phyloP scores from a whole-genome alignment of 2,888 invertebrate genomes.

The Euproctis similis region DNA sequence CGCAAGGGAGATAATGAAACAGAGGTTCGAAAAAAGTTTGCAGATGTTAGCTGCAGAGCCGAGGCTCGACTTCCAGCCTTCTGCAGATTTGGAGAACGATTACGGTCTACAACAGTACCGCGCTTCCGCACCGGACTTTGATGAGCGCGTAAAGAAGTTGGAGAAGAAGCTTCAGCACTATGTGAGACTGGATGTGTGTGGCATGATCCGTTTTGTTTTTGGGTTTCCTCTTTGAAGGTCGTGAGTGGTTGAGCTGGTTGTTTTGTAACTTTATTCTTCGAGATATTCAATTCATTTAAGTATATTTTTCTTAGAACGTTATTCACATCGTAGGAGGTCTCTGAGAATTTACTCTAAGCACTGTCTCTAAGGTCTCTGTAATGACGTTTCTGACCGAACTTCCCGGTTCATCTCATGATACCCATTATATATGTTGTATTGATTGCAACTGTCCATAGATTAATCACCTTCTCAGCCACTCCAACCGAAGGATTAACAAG shows the following conservation, averaged over 20 bases:
- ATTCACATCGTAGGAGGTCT: too few species aligned
- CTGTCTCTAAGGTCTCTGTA: too few species aligned
- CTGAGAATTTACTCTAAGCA: too few species aligned
- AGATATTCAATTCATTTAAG: too few species aligned
- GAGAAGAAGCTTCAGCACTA: constrained; percentile 70
- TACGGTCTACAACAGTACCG: constrained; percentile 87
- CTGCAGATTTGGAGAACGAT: constrained; percentile 86
- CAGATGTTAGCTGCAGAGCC: constrained; percentile 89
- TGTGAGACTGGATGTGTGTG: constrained; percentile 56
- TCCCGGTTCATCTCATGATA: too few species aligned
- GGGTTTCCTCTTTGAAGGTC: neutral
- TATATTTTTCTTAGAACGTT: too few species aligned
- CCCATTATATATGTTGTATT: too few species aligned
- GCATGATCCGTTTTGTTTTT: constrained; percentile 20
- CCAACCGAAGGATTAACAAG: constrained; percentile 18
- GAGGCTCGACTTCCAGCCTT: constrained; percentile 73
- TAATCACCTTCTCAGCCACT: constrained; percentile 3
- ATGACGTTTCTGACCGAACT: too few species aligned
- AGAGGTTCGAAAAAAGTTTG: constrained; percentile 90
- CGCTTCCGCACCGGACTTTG: constrained; percentile 88
- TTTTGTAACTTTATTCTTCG: neutral
- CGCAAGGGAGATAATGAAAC: constrained; percentile 80
- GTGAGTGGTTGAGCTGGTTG: constrained; percentile 15
- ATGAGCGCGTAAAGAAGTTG: constrained; percentile 87
- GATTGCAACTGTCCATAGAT: too few species aligned